Conservation (phyloP, 2,113 vertebrate species). For the Aptenodytes patagonicus region DNA sequence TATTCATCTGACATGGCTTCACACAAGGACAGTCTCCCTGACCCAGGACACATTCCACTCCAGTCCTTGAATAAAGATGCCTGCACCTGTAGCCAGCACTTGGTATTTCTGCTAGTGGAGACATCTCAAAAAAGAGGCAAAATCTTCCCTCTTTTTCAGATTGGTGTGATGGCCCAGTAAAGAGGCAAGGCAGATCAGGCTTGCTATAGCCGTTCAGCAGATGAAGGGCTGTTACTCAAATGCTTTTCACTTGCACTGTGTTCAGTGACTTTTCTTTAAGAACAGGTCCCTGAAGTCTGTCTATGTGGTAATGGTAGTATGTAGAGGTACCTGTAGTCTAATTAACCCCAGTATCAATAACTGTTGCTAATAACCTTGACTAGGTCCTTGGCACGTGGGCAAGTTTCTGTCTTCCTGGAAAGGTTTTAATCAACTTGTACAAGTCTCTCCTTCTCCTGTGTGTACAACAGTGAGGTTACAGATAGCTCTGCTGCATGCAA, state of each 20-base stretch:
- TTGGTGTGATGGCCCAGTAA: neutral
- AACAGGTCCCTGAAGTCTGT: neutral
- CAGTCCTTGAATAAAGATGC: neutral
- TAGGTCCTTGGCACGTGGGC: neutral
- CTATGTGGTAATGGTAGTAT: neutral
- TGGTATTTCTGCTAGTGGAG: neutral
- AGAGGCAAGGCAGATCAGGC: neutral
- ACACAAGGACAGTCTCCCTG: rapidly evolving
- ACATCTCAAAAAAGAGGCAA: neutral
- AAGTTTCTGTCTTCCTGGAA: neutral
- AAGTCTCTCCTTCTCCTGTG: neutral
- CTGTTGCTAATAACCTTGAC: neutral
- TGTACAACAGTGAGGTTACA: neutral
- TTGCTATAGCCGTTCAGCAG: neutral
- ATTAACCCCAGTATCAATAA: neutral
- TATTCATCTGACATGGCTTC: neutral
- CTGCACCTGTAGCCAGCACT: neutral
- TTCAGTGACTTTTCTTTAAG: neutral
- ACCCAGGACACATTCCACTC: neutral
- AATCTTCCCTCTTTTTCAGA: neutral
- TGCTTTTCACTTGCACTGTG: neutral
- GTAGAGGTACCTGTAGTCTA: neutral
- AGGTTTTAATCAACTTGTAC: neutral
- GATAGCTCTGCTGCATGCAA: neutral
- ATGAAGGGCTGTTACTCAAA: neutral